Evolutionary conservation across 2,797 vertebrate genomes (phyloP), one percentile per base, ranked within the genome.

Genomic region (Cyprinodon diabolis): DNA sequence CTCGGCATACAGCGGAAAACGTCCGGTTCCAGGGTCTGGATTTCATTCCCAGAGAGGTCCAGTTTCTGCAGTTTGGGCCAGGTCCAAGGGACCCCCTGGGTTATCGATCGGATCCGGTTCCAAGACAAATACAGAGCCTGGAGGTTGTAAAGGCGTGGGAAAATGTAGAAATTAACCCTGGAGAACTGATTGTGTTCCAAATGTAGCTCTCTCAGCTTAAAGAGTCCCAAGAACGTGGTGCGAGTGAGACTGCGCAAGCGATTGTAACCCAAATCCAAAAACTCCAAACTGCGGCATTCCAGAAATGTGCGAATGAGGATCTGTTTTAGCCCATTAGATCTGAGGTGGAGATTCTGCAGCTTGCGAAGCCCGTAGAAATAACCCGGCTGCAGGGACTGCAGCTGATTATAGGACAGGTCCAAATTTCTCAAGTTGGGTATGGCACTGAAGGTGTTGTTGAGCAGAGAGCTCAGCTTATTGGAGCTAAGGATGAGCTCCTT

Each of bases 171-270:
- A 81, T 97, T 98, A 94, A 99, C 96, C 94, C 97, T 96, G 52
- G 97, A 98, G 87, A 99, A 98, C 81, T 99, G 97, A 88, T 99
- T 99, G 93, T 99, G 98, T 88, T 99, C 97, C 87, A 99, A 81
- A 82, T 99, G 98, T 74, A 99, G 96, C 87, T 99, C 97, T 1
- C 95, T 97, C 71, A 99, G 54, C 92, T 96, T 96, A 85, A 96
- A 85, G 52, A 99, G 95, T 66, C 98, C 98, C 56, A 98, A 93
- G 65, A 99, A 99, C 0, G 97, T 96, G 0, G 98, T 98, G 49
- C 97, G 96, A 30, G 96, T 96, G 82, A 99, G 90, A 78, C 96
- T 97, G 75, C 97, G 94, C 70, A 99, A 92, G 43, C 96, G 97
- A 82, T 99, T 99, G 83, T 99, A 99, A 81, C 97, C 98, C 93